phyloP scores from a whole-genome alignment of 2,113 vertebrate species.

The Cavia aperea region DNA sequence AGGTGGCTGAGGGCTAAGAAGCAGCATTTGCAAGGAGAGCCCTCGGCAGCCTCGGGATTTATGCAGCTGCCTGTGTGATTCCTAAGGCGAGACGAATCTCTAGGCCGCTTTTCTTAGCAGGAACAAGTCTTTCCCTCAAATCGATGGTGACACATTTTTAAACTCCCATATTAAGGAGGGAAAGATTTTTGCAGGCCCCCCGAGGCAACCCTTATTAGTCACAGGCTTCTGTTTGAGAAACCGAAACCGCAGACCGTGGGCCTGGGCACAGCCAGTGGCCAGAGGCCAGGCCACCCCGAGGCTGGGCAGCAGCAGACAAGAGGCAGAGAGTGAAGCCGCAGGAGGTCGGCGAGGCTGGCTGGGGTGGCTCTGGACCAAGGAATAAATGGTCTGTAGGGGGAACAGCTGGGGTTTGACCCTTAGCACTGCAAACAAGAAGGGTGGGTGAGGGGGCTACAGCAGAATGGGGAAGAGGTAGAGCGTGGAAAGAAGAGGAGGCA shows the following conservation, averaged over 20 bases:
- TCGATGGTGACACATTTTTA: slow-evolving; percentile 67
- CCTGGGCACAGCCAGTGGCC: not conserved
- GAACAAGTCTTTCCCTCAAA: slow-evolving; percentile 65
- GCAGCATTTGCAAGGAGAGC: not conserved
- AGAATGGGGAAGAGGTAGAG: slow-evolving; percentile 8
- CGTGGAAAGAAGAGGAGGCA: slow-evolving; percentile 43
- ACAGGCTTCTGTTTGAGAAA: slow-evolving; percentile 37
- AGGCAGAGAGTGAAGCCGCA: not conserved
- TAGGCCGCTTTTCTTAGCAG: slow-evolving; percentile 63
- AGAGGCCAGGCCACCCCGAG: not conserved
- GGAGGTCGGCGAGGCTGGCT: slow-evolving; percentile 58
- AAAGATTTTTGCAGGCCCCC: slow-evolving; percentile 54
- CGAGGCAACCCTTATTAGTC: slow-evolving; percentile 54
- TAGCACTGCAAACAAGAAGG: not conserved
- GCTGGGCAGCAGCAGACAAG: slow-evolving; percentile 57
- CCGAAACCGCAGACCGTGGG: not conserved
- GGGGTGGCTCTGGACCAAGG: slow-evolving; percentile 54
- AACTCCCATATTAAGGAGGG: slow-evolving; percentile 62
- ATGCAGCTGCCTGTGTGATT: slow-evolving; percentile 48
- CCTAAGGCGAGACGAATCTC: slow-evolving; percentile 58
- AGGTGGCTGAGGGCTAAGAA: not conserved
- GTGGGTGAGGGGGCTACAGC: not conserved
- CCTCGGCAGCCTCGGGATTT: not conserved
- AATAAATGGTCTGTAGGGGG: not conserved
- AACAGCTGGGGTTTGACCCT: not conserved